These are phyloP conservation scores for Dasypogon diadema DNA, from an alignment of 2,888 invertebrate genomes.

Conservation along the genomic window DNA sequence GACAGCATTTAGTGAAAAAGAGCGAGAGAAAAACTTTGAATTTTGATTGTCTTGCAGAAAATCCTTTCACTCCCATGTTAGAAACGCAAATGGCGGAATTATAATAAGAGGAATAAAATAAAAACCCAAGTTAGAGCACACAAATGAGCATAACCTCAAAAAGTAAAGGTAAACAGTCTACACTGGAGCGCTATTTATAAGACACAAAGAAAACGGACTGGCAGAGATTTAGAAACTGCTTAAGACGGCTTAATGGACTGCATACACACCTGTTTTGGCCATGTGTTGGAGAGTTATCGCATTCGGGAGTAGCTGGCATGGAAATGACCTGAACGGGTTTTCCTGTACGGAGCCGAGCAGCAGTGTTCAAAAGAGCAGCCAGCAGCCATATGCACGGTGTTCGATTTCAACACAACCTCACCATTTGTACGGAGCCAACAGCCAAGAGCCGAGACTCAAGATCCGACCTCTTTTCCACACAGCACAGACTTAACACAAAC, in stretches of 20 bases:
- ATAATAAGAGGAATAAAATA: neutral
- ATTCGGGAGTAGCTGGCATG: constrained; percentile 25
- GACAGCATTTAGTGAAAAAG: constrained; percentile 6
- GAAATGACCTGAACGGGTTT: constrained; percentile 41
- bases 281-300: constrained; percentile 38
- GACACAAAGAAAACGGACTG: constrained; percentile 17
- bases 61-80: constrained; percentile 47
- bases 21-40: constrained; percentile 13
- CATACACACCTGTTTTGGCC: constrained; percentile 45
- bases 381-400: constrained; percentile 32
- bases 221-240: neutral
- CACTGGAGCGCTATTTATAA: neutral
- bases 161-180: constrained; percentile 39
- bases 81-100: constrained; percentile 40
- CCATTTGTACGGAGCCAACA: neutral
- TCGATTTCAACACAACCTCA: neutral
- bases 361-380: constrained; percentile 29
- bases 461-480: constrained; percentile 48
- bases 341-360: constrained; percentile 19
- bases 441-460: constrained; percentile 13
- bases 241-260: constrained; percentile 4
- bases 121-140: neutral
- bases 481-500: constrained; percentile 16
- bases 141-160: constrained; percentile 44
- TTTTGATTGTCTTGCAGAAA: constrained; percentile 30